phyloP scores from a whole-genome alignment of 2,888 invertebrate species.

The Tachina lurida region DNA sequence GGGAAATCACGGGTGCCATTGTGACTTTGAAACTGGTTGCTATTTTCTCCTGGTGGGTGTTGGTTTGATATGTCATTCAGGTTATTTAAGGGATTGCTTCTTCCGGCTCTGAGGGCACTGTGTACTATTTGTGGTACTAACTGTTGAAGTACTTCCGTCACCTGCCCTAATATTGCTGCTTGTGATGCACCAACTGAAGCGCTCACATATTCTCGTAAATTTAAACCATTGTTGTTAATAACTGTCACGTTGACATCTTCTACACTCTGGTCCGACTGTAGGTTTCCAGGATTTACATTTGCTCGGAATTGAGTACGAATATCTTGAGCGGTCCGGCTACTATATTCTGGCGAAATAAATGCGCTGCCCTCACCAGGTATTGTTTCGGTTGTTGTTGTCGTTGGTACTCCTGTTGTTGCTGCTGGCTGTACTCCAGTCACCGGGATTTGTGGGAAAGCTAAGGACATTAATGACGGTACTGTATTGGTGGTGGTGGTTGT shows the following conservation, averaged over 20 bases:
- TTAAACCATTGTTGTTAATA: neutral
- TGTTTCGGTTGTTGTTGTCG: neutral
- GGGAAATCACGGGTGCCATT: too few relatives aligned
- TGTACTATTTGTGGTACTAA: slow-evolving; percentile 5
- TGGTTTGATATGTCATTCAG: neutral
- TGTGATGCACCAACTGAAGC: slow-evolving; percentile 26
- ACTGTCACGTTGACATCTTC: neutral
- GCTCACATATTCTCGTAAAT: neutral
- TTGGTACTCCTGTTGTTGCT: neutral
- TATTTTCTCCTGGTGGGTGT: too few relatives aligned
- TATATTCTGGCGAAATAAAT: slow-evolving; percentile 18
- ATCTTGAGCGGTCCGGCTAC: neutral
- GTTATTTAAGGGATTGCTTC: neutral
- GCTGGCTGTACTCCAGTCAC: neutral
- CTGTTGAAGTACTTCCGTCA: neutral
- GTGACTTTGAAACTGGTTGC: too few relatives aligned
- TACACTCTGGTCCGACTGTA: neutral
- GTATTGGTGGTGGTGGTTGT: neutral
- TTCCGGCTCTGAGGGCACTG: neutral
- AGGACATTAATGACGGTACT: neutral
- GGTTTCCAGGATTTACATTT: neutral
- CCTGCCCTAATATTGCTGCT: neutral
- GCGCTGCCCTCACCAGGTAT: neutral
- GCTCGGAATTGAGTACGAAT: neutral
- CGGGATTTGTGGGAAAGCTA: neutral